Conservation (phyloP, 2,797 vertebrate species). For the Sorex maritimensis region DNA sequence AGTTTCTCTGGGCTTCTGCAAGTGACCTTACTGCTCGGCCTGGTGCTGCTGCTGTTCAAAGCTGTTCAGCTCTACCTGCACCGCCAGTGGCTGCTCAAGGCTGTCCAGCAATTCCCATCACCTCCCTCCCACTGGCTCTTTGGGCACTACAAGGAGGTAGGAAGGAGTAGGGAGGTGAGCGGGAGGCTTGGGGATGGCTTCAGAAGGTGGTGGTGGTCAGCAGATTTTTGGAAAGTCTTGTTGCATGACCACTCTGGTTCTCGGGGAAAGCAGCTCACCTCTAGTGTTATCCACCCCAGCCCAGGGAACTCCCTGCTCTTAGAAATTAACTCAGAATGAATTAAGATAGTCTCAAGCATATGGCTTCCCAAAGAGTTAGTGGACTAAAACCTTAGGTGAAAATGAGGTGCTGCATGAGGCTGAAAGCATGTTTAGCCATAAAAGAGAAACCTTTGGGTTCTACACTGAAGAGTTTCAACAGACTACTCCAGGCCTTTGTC, state of each 20-base stretch:
- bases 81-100: neutral
- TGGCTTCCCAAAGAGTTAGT: neutral
- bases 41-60: constrained; percentile 84
- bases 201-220: neutral
- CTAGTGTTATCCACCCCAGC: neutral
- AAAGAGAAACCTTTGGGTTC: too few relatives aligned
- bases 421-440: too few relatives aligned
- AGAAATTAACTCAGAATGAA: neutral
- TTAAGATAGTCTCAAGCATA: fast-evolving
- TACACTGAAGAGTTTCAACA: neutral
- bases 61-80: too few relatives aligned
- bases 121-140: constrained; percentile 70
- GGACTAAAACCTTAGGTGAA: neutral
- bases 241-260: fast-evolving
- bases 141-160: neutral
- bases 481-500: neutral
- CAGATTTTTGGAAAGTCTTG: neutral
- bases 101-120: constrained; percentile 87
- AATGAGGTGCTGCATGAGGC: neutral
- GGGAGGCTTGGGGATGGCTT: neutral
- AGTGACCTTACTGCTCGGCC: constrained; percentile 29
- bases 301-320: neutral
- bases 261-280: neutral
- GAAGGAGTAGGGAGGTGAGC: fast-evolving
- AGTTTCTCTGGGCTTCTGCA: constrained; percentile 82